Evolutionary conservation across 2,888 invertebrate genomes (phyloP), one percentile per base, ranked within the genome.

Genomic region (Endotricha flammealis): DNA sequence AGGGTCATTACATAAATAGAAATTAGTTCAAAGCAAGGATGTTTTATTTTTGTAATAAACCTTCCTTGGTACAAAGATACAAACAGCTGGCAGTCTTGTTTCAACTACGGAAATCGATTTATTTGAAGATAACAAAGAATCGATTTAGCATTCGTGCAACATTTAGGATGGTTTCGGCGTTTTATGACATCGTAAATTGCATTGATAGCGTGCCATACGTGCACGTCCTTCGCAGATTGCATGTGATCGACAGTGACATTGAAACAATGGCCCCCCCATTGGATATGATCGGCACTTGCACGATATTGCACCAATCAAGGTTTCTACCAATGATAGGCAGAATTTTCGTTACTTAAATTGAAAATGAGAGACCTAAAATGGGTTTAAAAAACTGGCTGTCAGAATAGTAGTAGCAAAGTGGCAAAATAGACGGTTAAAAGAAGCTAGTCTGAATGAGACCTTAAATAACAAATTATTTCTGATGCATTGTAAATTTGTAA

Each of bases 301-400:
- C 68, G 70, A 48, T 39, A 32, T 50, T 64, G 64, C 64, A 64
- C 41, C 45, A 53, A 54, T 62, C 64, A 64, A 66, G 62, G 64
- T 58, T 61, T 53, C 51, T 53, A 46, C 36, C 32, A 33, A 32
- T 29, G 32, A 34, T 38, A 37, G 32, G 7, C 23, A 32, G 16
- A 17, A 24, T n/a, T n/a, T n/a, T n/a, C n/a, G n/a, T n/a, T 9
- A 9, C 6, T 1, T 6, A 24, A 10, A 9, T 24, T 24, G 10
- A 10, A 9, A 1, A 24, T 2, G 24, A 9, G 4, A 24, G 10
- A 4, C 10, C 2, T 10, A 9, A 9, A 7, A 10, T 23, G 2
- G 3, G 4, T 4, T 5, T 9, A 9, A 8, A 3, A 24, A 24
- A 10, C 10, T 4, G 2, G 24, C 24, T n/a, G n/a, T n/a, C n/a